A percentile compares a stretch with the other conserved stretches of the same genome.
Conservation (phyloP, 2,888 invertebrate species). For the Lochmaea capreae region DNA sequence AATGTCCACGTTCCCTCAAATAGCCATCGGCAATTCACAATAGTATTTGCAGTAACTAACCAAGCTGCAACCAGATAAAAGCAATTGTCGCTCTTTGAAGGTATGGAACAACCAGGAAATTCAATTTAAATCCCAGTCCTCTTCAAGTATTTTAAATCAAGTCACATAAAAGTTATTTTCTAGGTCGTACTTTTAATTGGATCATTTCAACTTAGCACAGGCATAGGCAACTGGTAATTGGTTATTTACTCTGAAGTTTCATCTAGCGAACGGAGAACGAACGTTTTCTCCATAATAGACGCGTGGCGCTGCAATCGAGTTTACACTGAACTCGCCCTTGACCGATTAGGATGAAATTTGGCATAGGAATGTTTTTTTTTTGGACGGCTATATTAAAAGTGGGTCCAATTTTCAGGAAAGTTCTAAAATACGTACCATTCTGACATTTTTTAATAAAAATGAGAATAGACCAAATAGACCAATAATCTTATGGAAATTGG, state of each 20-base stretch:
- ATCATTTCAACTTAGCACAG: slow-evolving; percentile 9
- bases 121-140: slow-evolving; percentile 47
- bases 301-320: too few species aligned
- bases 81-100: slow-evolving; percentile 43
- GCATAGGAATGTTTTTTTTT: too few species aligned
- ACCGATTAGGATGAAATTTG: too few species aligned
- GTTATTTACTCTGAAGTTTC: too few species aligned
- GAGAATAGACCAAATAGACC: too few species aligned
- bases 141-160: slow-evolving; percentile 46
- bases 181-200: slow-evolving; percentile 23
- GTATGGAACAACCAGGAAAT: slow-evolving; percentile 45
- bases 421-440: not conserved
- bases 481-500: too few species aligned
- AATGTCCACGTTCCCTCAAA: slow-evolving; percentile 15
- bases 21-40: slow-evolving; percentile 21
- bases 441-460: too few species aligned
- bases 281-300: too few species aligned
- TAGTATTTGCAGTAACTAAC: slow-evolving; percentile 31
- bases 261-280: too few species aligned
- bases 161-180: slow-evolving; percentile 42
- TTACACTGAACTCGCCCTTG: too few species aligned
- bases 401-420: too few species aligned
- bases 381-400: too few species aligned
- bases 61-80: slow-evolving; percentile 33
- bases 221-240: not conserved